Evolutionary conservation across 2,888 invertebrate genomes (phyloP), one percentile per base, ranked within the genome.

Genomic region (Papilio demoleus): DNA sequence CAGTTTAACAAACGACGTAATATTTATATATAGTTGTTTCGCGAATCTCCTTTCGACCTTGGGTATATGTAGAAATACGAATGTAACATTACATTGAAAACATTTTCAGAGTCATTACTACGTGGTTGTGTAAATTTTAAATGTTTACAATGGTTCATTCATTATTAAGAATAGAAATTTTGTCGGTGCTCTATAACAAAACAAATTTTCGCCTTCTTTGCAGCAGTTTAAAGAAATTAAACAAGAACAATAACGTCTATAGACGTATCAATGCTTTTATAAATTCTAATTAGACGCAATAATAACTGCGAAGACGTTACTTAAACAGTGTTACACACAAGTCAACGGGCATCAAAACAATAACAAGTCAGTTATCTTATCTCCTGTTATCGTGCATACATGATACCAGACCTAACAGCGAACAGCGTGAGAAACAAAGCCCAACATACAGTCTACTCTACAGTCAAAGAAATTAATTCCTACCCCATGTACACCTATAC

Each of bases 341-440:
- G 17, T 31, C 19, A 11, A 34, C 31, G 27, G 9, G 65, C 34
- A 61, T 67, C 67, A 61, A 53, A 67, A 67, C 67, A 67, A 67
- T 31, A 67, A 67, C 67, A 67, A 47, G 45, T 22, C 27, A 38
- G 47, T 61, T 61, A 45, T 59, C 59, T 45, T 59, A 34, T 34
- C 59, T 4, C 36, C 1, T 45, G 19, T 59, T 66, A 67, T 67
- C 66, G 27, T 53, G 14, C 31, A 31, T 17, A 1, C 27, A 14
- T 31, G 67, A 67, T 61, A 61, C 12, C 31, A 4, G 31, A 31
- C 50, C 31, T 38, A 17, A 34, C 50, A 27, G 24, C 62, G 47
- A 38, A 19, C 42, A 53, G 27, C 67, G 67, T 67, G 61, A 42
- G 53, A 53, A 67, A 61, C 53, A 56, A 56, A 56, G 53, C 9